Base-by-base conservation (phyloP, 2,888 invertebrate genomes). In the Rhorus exstirpatorius region DNA sequence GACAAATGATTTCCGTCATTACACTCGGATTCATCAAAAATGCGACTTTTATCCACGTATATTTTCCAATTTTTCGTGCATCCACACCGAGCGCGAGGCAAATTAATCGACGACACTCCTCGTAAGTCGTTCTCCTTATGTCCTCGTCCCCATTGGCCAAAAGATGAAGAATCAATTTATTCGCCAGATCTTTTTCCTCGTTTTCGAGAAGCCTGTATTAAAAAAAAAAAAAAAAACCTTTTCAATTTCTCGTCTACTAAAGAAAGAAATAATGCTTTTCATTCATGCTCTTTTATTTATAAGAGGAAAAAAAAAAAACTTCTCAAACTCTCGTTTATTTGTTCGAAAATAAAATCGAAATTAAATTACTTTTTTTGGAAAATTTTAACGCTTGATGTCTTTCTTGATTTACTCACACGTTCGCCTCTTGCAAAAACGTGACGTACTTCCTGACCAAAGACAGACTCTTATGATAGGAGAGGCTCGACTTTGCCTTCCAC, bases 1-100 rank as follows among this genome's bases (percentile, higher is more conserved):
- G 95, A 85, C 94, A 94, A 81, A 95, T 94, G 41, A 96, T 95
- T 93, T 96, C 96, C 0, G 94, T 94, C 67, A 96, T 88, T 65
- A 96, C 91, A 53, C 93, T 93, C 14, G 95, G 93, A 83, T 95
- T 94, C 78, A 95, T 93, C 49, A 96, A 88, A 89, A 96, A 94
- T 49, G 91, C 93, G 84, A 94, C 91, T 87, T 94, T 93, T 85
- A 93, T 94, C 87, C 95, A 95, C 65, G 89, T 88, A 89, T 93
- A 88, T 91, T 90, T 63, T 83, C 89, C 83, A 12, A 76, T 76
- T 92, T 93, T 86, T 53, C 78, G 88, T 67, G 87, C 87, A 31
- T 91, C 89, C 8, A 95, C 94, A 24, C 95, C 94, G 51, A 96
- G 91, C 2, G 93, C 92, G 80, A 93, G 93, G 8, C 60, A 60